Evolutionary conservation across 35 echinoderm and acorn worm species (phyloP).

Genomic region (Anneissia japonica): DNA sequence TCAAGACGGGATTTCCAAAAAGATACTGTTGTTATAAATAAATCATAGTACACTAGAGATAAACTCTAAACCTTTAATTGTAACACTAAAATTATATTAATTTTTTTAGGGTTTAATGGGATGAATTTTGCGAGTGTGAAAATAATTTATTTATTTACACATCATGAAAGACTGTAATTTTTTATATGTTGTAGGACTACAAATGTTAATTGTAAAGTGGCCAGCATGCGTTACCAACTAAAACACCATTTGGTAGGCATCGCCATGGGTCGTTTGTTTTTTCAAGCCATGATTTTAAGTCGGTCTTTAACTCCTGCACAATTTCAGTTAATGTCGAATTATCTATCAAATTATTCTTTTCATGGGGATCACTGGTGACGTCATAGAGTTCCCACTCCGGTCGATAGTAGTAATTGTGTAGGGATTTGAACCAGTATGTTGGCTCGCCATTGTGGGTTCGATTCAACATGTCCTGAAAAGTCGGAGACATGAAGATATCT

Average conservation of each 20-base stretch:
- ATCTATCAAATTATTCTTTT: constrained; percentile 64
- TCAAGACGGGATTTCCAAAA: no score
- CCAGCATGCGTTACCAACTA: background rate
- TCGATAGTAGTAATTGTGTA: constrained; percentile 86
- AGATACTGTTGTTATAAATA: no score
- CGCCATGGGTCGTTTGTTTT: constrained; percentile 69
- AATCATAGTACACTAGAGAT: no score
- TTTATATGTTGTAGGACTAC: no score
- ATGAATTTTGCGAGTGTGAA: no score
- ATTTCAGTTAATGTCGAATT: constrained; percentile 20
- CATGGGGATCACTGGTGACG: constrained; percentile 62
- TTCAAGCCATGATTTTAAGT: constrained; percentile 55
- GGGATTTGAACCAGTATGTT: constrained; percentile 87
- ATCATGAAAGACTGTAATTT: no score
- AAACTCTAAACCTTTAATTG: no score
- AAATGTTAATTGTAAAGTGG: background rate
- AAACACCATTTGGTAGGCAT: constrained; percentile 73
- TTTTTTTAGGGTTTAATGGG: no score
- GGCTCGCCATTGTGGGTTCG: constrained; percentile 47
- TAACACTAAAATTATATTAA: no score
- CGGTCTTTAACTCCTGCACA: constrained; percentile 47
- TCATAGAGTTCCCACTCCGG: constrained; percentile 88
- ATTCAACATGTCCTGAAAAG: constrained; percentile 84
- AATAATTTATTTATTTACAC: no score
- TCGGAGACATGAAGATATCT: constrained; percentile 65